These are phyloP conservation scores for Aythya baeri DNA, from an alignment of 2,113 vertebrate genomes.

Conservation along the genomic window DNA sequence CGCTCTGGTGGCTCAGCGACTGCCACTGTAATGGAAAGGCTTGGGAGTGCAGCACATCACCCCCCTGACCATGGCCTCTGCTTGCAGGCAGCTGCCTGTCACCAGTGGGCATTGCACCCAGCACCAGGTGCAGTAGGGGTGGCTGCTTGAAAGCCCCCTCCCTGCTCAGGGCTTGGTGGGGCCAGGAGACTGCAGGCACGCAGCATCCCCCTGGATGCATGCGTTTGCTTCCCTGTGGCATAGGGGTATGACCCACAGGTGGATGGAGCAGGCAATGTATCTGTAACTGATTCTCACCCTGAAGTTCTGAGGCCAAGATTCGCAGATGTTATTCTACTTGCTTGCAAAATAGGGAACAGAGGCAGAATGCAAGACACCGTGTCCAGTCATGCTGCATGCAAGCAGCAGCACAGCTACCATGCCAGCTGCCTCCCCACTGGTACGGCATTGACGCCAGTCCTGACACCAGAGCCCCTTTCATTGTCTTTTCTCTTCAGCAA, in stretches of 20 bases:
- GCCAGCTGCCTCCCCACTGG: background rate
- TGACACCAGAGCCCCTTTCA: background rate
- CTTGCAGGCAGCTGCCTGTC: background rate
- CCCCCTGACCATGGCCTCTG: rapidly evolving
- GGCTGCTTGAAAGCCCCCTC: background rate
- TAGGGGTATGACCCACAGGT: rapidly evolving
- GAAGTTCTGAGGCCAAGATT: background rate
- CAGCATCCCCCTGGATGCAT: background rate
- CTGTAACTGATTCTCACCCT: background rate
- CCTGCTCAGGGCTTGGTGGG: background rate
- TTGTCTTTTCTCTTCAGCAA: background rate
- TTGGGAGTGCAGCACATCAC: background rate
- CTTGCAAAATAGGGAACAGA: background rate
- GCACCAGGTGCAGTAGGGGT: rapidly evolving
- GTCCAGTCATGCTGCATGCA: rapidly evolving
- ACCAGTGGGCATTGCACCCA: rapidly evolving
- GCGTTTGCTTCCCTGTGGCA: background rate
- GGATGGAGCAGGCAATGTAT: background rate
- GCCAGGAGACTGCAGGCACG: background rate
- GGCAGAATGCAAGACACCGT: background rate
- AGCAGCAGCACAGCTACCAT: background rate
- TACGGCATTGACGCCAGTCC: background rate
- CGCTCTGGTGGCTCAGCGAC: background rate
- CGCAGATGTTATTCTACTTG: background rate
- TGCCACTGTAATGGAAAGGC: rapidly evolving